Evolutionary conservation across 2,797 vertebrate species (phyloP), one percentile per base, ranked within the genome.

Genomic region (Mormyrops attenuatus): DNA sequence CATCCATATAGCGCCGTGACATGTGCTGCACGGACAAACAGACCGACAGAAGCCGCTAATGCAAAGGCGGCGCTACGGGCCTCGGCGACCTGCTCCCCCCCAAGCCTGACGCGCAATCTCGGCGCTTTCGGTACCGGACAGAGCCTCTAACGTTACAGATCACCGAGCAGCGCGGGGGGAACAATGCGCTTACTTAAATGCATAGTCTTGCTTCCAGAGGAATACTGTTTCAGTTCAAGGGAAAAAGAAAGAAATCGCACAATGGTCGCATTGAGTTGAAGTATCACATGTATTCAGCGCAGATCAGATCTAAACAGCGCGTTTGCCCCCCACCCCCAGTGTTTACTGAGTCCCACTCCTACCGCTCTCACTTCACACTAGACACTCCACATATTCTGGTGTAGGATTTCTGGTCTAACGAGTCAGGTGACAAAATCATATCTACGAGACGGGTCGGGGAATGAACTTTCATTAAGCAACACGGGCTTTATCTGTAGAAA

Each of bases 241-340:
- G 85, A 89, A 92, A 55, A 73, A 47, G 15, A 22, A 11, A 53
- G 44, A 50, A 82, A 55, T 30, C 3, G 5, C 34, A 93, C 92
- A 95, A 94, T 93, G 44, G 90, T 88, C 89, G 89, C 88, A 90
- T 91, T 91, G 63, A 80, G 89, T 91, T 92, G 92, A 94, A 93
- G 92, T 88, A 91, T 57, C 92, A 34, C 89, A 93, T 90, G 91
- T 20, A 55, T 91, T 66, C 91, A 84, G 88, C 50, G 87, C 88
- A 92, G 82, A 88, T 90, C 66, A 38, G 85, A 86, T 50, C 49
- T 34, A 53, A 50, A 47, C 26, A 20, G 50, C 52, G 30, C 30
- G 44, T 22, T 90, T 93, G 94, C 95, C 94, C 94, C 73, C 17
- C 15, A 44, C 95, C 94, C 89, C 93, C 92, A 95, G 26, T 53